phyloP scores from a whole-genome alignment of 2,797 vertebrate species.

The Bufotes viridis region DNA sequence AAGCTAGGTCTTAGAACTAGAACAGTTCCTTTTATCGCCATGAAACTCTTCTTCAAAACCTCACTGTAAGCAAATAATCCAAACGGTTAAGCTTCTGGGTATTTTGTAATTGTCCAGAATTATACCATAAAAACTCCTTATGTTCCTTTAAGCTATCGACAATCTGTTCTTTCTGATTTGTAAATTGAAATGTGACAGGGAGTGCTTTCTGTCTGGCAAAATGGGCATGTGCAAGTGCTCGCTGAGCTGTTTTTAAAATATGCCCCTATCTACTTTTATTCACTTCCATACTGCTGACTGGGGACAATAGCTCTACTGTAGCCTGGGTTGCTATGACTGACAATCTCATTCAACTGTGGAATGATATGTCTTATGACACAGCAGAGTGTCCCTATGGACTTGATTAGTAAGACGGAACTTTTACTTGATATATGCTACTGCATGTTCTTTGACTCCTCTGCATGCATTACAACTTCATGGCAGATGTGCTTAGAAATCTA shows the following conservation, averaged over 20 bases:
- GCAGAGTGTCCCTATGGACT: constrained; percentile 67
- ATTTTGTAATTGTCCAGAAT: constrained; percentile 50
- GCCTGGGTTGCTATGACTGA: constrained; percentile 66
- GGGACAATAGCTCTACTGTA: constrained; percentile 64
- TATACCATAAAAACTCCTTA: constrained; percentile 50
- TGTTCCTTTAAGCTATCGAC: constrained; percentile 56
- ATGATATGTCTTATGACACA: constrained; percentile 65
- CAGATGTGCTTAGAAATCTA: constrained; percentile 74
- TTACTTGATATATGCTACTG: constrained; percentile 62
- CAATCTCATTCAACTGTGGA: constrained; percentile 64
- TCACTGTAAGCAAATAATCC: constrained; percentile 50
- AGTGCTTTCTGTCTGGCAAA: constrained; percentile 23
- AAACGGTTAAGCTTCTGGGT: constrained; percentile 43
- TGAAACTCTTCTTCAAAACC: constrained; percentile 25
- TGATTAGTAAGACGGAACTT: constrained; percentile 75
- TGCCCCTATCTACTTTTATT: constrained; percentile 15
- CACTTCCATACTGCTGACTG: constrained; percentile 25
- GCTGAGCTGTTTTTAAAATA: constrained; percentile 43
- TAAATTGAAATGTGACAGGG: constrained; percentile 53
- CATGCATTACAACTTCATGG: constrained; percentile 65
- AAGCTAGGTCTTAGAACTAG: neutral
- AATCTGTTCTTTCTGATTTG: constrained; percentile 57
- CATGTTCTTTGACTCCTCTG: constrained; percentile 66
- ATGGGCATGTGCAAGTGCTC: neutral
- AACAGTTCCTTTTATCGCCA: constrained; percentile 18